Conservation (phyloP, 1,140 invertebrate genomes). For the Pararge aegeria region DNA sequence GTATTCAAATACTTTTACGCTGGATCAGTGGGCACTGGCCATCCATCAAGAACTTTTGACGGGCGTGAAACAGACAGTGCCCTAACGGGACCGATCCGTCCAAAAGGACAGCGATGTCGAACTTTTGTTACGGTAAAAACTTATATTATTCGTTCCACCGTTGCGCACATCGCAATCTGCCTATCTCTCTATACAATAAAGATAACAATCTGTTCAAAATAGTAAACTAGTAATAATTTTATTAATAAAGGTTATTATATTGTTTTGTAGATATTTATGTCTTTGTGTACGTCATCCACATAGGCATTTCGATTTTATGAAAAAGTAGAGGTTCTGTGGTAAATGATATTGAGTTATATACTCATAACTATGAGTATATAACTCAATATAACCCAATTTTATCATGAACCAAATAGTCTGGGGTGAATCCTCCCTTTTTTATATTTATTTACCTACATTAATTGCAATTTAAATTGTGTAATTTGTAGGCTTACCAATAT, state of each 20-base stretch:
- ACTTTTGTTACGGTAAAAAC: neutral
- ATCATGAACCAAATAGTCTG: too few species aligned
- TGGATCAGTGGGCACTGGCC: constrained; percentile 24
- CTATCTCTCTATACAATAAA: neutral
- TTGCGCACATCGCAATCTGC: neutral
- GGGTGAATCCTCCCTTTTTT: too few species aligned
- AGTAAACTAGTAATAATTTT: neutral
- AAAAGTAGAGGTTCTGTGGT: too few species aligned
- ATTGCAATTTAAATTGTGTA: too few species aligned
- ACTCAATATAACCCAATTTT: too few species aligned
- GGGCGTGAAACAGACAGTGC: neutral
- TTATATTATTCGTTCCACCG: neutral
- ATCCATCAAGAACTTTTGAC: constrained; percentile 1
- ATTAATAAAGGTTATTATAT: too few species aligned
- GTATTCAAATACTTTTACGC: constrained; percentile 24
- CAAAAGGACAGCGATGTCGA: neutral
- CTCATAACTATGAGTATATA: too few species aligned
- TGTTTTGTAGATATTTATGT: too few species aligned
- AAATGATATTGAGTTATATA: too few species aligned
- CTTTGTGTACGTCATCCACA: neutral
- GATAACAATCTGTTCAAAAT: neutral
- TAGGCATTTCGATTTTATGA: neutral
- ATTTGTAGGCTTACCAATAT: too few species aligned
- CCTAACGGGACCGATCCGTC: constrained; percentile 1
- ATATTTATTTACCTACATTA: too few species aligned